Conservation (phyloP, 1,140 invertebrate species). For the Anadara kagoshimensis region DNA sequence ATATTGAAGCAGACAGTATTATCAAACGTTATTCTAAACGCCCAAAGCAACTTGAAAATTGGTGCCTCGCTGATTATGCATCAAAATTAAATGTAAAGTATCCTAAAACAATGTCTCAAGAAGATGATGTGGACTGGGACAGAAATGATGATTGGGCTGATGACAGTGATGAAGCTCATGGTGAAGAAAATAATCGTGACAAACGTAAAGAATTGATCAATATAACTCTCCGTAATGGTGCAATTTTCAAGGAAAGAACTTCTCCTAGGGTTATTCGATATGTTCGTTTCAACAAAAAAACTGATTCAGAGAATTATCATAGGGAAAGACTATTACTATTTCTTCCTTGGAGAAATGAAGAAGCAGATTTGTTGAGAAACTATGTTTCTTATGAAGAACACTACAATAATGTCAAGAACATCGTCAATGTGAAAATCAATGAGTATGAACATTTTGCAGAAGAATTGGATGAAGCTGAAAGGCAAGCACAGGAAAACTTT, state of each 20-base stretch:
- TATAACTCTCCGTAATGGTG: not conserved
- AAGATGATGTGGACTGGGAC: not conserved
- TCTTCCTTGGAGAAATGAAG: conserved; percentile 11
- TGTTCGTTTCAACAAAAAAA: conserved; percentile 21
- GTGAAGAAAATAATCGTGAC: not conserved
- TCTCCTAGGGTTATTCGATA: conserved; percentile 20
- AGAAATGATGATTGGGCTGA: not conserved
- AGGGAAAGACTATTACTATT: conserved; percentile 23
- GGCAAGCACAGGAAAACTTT: conserved; percentile 15
- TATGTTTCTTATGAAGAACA: no score
- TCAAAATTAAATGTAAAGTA: conserved; percentile 19
- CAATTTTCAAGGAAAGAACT: conserved; percentile 7
- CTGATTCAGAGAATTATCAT: conserved; percentile 24
- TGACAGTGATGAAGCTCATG: conserved; percentile 1
- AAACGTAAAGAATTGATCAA: not conserved
- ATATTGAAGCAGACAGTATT: not conserved
- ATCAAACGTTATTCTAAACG: conserved; percentile 13
- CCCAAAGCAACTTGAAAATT: conserved; percentile 8
- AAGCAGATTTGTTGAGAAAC: no score
- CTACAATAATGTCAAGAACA: not conserved
- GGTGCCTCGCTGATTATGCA: conserved; percentile 27
- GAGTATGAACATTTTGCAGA: conserved; percentile 10
- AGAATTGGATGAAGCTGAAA: conserved; percentile 19
- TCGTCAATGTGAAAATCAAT: not conserved
- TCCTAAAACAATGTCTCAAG: conserved; percentile 8